Conservation (phyloP, 2,888 invertebrate genomes). For the Hedya salicella region DNA sequence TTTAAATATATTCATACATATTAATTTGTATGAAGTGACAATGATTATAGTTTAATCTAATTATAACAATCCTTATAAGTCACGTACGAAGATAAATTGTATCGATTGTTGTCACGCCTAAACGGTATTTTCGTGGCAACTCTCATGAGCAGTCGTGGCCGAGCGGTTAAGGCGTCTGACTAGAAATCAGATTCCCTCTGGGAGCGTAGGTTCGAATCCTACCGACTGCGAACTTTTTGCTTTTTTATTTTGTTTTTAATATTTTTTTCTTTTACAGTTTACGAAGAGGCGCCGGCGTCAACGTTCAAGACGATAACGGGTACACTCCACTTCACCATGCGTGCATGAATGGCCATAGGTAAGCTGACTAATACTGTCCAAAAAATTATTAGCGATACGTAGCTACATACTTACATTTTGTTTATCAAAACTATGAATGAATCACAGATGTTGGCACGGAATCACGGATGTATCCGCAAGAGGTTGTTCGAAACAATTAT, state of each 20-base stretch:
- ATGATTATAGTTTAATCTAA: no score
- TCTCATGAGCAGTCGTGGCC: constrained; percentile 86
- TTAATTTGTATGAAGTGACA: no score
- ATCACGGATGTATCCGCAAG: neutral
- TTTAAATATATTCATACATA: no score
- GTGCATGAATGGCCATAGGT: constrained; percentile 96
- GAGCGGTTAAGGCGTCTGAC: constrained; percentile 91
- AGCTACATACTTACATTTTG: neutral
- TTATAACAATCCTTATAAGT: neutral
- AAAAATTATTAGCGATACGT: neutral
- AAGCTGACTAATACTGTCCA: constrained; percentile 61
- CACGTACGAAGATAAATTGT: neutral
- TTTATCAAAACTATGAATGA: neutral
- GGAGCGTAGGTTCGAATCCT: constrained; percentile 91
- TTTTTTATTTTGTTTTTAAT: constrained; percentile 43
- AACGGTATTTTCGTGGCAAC: constrained; percentile 13
- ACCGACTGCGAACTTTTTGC: constrained; percentile 84
- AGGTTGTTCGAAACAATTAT: no score
- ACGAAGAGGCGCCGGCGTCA: constrained; percentile 94
- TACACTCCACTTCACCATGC: constrained; percentile 98
- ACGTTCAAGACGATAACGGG: constrained; percentile 96
- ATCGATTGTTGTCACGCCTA: neutral
- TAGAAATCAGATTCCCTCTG: constrained; percentile 91
- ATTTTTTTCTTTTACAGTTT: constrained; percentile 86
- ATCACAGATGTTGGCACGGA: neutral